Percentiles rank a stretch among this genome's conserved stretches.
phyloP scores from a whole-genome alignment of 2,888 invertebrate genomes.

The Halictus quadricinctus region DNA sequence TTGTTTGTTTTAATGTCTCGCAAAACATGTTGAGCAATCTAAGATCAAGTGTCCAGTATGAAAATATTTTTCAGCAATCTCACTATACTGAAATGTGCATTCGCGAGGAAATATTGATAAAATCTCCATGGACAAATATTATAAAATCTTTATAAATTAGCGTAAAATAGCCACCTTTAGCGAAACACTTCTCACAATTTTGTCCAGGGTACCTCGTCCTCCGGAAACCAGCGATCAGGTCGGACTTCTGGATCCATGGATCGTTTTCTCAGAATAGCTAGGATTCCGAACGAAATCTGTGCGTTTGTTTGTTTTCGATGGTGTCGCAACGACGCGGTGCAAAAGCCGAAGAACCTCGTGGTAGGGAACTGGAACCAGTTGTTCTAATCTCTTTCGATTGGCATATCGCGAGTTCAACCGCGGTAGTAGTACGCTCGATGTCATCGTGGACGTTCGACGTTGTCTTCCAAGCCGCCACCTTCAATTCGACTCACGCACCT shows the following conservation, averaged over 20 bases:
- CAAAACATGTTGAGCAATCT: no score
- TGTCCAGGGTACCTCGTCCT: no score
- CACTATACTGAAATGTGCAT: no score
- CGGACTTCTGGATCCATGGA: background rate
- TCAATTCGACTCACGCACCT: background rate
- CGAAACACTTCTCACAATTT: no score
- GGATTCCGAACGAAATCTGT: background rate
- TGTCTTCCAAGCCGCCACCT: constrained; percentile 23
- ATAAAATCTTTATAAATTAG: no score
- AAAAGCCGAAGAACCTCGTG: constrained; percentile 58
- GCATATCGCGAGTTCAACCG: constrained; percentile 62
- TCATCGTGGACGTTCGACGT: constrained; percentile 59
- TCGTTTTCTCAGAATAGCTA: background rate
- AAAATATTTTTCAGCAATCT: no score
- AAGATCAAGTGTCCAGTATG: no score
- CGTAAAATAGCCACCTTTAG: no score
- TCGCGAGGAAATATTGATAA: no score
- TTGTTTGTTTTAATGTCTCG: no score
- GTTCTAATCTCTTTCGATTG: constrained; percentile 67
- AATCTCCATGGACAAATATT: no score
- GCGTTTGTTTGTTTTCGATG: constrained; percentile 26
- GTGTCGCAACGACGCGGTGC: constrained; percentile 17
- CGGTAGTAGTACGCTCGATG: constrained; percentile 68
- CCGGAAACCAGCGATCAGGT: no score
- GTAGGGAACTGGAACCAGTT: constrained; percentile 69